Evolutionary conservation across 1,140 invertebrate genomes (phyloP).

Genomic region (Trachelipus rathkii): DNA sequence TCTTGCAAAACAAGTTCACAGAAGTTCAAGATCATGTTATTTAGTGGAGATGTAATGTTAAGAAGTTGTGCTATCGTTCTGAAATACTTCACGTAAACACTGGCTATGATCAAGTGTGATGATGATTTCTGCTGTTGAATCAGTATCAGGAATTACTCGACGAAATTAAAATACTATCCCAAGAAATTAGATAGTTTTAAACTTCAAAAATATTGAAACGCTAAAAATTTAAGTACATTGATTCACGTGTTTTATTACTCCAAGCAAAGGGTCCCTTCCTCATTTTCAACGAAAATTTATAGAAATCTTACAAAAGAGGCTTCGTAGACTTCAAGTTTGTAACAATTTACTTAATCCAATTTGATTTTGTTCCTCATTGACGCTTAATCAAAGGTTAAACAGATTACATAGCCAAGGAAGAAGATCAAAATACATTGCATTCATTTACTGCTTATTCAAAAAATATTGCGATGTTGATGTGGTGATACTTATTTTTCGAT

Average conservation of each 20-base stretch:
- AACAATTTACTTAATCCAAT: constrained; percentile 40
- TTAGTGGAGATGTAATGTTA: constrained; percentile 35
- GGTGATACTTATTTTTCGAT: constrained; percentile 37
- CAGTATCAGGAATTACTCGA: constrained; percentile 24
- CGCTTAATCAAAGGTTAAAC: constrained; percentile 42
- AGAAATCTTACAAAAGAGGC: constrained; percentile 24
- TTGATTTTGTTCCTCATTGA: constrained; percentile 47
- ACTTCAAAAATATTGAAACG: background rate
- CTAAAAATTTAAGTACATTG: constrained; percentile 41
- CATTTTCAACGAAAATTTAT: constrained; percentile 29
- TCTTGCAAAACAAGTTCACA: constrained; percentile 17
- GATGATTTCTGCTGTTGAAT: constrained; percentile 22
- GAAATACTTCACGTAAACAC: constrained; percentile 44
- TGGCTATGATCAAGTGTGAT: constrained; percentile 42
- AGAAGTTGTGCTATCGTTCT: constrained; percentile 40
- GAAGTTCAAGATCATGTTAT: constrained; percentile 41
- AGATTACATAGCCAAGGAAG: constrained; percentile 38
- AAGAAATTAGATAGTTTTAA: background rate
- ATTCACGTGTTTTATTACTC: constrained; percentile 44
- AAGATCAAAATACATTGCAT: constrained; percentile 44
- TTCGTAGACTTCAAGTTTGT: constrained; percentile 27
- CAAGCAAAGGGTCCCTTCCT: constrained; percentile 32
- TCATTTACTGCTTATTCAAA: constrained; percentile 39
- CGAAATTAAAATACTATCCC: constrained; percentile 25
- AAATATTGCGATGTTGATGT: constrained; percentile 35